phyloP scores from a whole-genome alignment of 2,113 vertebrate species.

The Engraulis encrasicolus region DNA sequence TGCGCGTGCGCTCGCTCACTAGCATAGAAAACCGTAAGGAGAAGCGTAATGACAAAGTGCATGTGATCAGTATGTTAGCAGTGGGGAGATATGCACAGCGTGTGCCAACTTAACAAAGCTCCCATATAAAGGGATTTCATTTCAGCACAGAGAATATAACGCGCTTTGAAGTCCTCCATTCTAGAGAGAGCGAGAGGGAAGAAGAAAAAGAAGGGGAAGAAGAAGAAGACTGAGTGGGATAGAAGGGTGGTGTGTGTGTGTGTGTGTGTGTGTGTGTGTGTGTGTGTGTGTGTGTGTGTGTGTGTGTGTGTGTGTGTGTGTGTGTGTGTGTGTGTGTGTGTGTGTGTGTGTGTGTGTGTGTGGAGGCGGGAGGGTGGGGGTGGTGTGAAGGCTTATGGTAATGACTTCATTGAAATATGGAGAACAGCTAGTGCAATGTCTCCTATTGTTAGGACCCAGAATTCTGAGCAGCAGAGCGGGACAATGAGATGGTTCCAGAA shows the following conservation, averaged over 20 bases:
- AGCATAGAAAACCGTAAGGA: constrained; percentile 49
- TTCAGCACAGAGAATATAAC: constrained; percentile 36
- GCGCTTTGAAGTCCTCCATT: constrained; percentile 55
- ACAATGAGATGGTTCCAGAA: constrained; percentile 34
- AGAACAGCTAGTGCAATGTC: constrained; percentile 24
- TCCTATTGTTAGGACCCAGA: constrained; percentile 42
- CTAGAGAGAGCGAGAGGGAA: constrained; percentile 6
- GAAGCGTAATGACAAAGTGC: constrained; percentile 46
- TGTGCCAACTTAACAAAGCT: constrained; percentile 48
- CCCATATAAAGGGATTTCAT: constrained; percentile 42
- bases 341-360: not conserved
- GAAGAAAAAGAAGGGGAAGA: too few species aligned
- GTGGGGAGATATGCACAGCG: constrained; percentile 28
- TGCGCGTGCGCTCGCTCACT: too few species aligned
- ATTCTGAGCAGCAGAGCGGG: constrained; percentile 35
- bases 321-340: not conserved
- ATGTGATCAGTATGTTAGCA: constrained; percentile 42
- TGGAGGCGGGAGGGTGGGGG: not conserved
- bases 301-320: not conserved
- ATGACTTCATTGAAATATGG: constrained; percentile 46
- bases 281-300: not conserved
- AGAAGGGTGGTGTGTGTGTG: not conserved
- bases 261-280: not conserved
- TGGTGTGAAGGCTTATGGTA: constrained; percentile 50
- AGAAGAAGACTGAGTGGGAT: not conserved